Evolutionary conservation across 2,113 vertebrate genomes (phyloP), one percentile per base, ranked within the genome.

Genomic region (Sinocyclocheilus grahami): DNA sequence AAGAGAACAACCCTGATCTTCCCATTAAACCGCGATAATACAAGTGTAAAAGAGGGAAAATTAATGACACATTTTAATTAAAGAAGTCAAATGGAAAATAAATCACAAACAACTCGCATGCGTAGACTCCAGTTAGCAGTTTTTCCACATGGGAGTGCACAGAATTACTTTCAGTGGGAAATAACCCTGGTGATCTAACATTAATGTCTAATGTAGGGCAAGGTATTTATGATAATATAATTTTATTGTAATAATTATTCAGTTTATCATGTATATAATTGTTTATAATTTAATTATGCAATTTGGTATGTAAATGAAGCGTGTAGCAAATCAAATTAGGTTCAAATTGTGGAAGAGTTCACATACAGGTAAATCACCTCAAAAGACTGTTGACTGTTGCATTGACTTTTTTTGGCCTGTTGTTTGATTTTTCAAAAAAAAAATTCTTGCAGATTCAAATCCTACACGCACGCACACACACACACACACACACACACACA

Each of bases 41-140:
- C 74, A 78, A 78, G 69, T 58, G 22, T 62, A 83, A 42, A 79
- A 60, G 5, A n/a, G 1, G 24, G 13, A 65, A 20, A 72, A 77
- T 60, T 13, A 69, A 89, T 42, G 46, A 30, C 51, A 83, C 60
- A 79, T 76, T 53, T 86, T 55, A 82, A 76, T 81, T 82, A 82
- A 82, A 81, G 16, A 4, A 78, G 33, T 62, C 20, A 79, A 79
- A 39, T 39, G 53, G 33, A 62, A 79, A 79, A n/a, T 62, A 16
- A 79, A 79, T 62, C 78, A 62, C 27, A 79, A 79, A n/a, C 77
- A 78, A 33, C 9, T 39, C 6, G 0, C 37, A 71, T 72, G 37
- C 9, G 7, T 37, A 39, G 18, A 39, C 33, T 22, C 18, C 18
- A 20, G 10, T 20, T 20, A 10, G 9, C 69, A 39, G 33, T 5